Base-by-base conservation (phyloP, 2,888 invertebrate genomes). In the Balanococcus diminutus region DNA sequence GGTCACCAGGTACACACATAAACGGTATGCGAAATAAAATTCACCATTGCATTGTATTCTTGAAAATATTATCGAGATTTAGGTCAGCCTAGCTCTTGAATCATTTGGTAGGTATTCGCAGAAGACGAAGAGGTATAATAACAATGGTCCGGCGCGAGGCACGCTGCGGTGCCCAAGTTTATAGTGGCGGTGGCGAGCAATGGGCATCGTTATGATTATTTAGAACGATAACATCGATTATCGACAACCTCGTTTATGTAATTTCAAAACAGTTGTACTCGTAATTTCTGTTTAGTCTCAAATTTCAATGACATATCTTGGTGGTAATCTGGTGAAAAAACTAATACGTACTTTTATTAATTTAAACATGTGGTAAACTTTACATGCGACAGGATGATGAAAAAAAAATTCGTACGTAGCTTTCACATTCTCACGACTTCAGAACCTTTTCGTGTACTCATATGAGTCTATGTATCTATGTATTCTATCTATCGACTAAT, bases 401-500 rank as follows among this genome's bases (percentile, higher is more conserved):
- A 56, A 56, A 56, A 56, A 42, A 42, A 16, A 14, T 42, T 42
- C 16, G 42, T 42, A 39, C 22, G 19, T 9, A 56, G 56, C 56
- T 56, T 56, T 56, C 56, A 56, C 56, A 56, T 56, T 56, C 56
- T 56, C 56, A 56, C 56, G 56, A 56, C 56, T 56, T 56, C 22
- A 22, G 19, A 2, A 19, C 56, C 19, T 19, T 56, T 56, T 11
- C 2, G 6, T 2, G 6, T 19, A 56, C 56, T 19, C n/a, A n/a
- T 16, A 42, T 42, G 16, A 14, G 42, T 39, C 6, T 39, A 39
- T 39, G 39, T 56, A 11, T 19, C 1, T 1, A 16, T 42, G 42
- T 42, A 3, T 16, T 42, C 11, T 42, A 6, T 11, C 11, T 11
- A 42, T 42, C 42, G 11, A 22, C 19, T 56, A 56, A 56, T 56